phyloP scores from a whole-genome alignment of 2,113 vertebrate species.

The Loxodonta africana region DNA sequence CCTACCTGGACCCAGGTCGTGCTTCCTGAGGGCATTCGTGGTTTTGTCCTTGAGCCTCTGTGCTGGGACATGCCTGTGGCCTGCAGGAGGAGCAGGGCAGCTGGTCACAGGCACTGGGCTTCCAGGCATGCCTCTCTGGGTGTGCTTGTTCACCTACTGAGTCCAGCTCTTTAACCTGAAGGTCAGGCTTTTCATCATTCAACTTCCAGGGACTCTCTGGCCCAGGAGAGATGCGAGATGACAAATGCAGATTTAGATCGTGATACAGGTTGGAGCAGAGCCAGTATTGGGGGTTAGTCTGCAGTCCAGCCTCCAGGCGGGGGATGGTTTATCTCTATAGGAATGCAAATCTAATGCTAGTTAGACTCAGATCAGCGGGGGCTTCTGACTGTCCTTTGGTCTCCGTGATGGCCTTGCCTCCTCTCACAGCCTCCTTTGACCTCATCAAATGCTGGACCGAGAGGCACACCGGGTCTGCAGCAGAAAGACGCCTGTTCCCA shows the following conservation, averaged over 20 bases:
- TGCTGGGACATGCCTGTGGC: neutral
- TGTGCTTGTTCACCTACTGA: neutral
- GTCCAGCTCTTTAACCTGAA: neutral
- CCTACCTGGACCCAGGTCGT: constrained; percentile 52
- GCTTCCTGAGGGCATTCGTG: constrained; percentile 50
- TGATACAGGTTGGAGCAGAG: neutral
- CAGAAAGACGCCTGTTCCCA: neutral
- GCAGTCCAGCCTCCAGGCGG: neutral
- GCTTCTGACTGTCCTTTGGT: neutral
- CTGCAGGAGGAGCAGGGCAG: too few relatives aligned
- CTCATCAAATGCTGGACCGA: neutral
- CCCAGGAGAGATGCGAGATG: neutral
- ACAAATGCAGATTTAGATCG: neutral
- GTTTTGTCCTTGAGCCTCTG: constrained; percentile 43
- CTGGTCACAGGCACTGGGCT: too few relatives aligned
- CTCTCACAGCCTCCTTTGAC: neutral
- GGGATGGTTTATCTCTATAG: neutral
- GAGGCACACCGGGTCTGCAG: neutral
- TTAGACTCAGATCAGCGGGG: neutral
- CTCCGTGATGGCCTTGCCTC: neutral
- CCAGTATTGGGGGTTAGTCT: neutral
- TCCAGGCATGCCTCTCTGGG: too few relatives aligned
- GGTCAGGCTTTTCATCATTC: neutral
- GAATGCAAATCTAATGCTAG: neutral
- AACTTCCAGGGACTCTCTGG: neutral